A percentile compares a stretch with the other conserved stretches of the same genome.
phyloP scores from a whole-genome alignment of 2,888 invertebrate species.

The Amiota mariae region DNA sequence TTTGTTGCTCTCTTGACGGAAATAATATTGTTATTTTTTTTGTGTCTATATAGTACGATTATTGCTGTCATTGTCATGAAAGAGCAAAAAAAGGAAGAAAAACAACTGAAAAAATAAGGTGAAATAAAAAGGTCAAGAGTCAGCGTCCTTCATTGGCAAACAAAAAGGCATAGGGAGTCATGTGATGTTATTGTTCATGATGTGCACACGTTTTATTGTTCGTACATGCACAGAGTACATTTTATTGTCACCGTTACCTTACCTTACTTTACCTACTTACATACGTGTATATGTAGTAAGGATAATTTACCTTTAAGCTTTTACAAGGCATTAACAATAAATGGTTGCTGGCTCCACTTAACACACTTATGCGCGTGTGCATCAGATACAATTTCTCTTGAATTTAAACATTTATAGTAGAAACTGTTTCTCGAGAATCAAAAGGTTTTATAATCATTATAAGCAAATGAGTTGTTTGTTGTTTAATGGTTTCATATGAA shows the following conservation, averaged over 20 bases:
- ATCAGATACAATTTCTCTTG: no score
- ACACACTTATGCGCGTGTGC: no score
- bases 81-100: not conserved
- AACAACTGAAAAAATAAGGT: not conserved
- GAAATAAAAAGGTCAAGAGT: conserved; percentile 3
- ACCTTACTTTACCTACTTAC: not conserved
- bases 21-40: conserved; percentile 55
- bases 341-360: no score
- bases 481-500: no score
- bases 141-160: not conserved
- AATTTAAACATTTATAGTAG: no score
- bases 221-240: not conserved
- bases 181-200: not conserved
- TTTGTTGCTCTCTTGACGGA: conserved; percentile 58
- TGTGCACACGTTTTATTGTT: not conserved
- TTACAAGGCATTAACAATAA: not conserved
- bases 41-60: conserved; percentile 34
- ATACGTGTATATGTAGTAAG: not conserved
- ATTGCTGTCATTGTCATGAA: not conserved
- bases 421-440: no score
- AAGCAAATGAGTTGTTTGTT: no score
- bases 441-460: no score
- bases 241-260: not conserved
- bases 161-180: no score
- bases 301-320: conserved; percentile 2